These are phyloP conservation scores for Spondyliosoma cantharus DNA, from an alignment of 2,797 vertebrate species.

Conservation along the genomic window DNA sequence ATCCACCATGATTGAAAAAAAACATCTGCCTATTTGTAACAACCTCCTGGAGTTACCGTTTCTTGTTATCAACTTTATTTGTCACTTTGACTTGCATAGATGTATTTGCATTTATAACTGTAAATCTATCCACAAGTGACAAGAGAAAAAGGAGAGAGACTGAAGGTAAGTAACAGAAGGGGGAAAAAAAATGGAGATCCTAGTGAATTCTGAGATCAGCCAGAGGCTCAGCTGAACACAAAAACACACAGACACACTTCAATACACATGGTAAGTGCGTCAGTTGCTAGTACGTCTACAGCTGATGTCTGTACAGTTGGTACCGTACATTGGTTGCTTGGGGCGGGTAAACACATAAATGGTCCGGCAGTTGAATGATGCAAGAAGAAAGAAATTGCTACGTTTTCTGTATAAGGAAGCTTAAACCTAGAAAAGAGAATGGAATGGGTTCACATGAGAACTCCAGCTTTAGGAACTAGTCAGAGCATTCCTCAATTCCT, in stretches of 20 bases:
- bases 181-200: background rate
- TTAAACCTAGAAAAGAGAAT: background rate
- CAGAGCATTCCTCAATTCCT: background rate
- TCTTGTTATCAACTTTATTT: background rate
- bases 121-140: background rate
- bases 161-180: background rate
- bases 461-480: background rate
- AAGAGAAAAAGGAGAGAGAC: background rate
- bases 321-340: constrained; percentile 1
- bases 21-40: too few relatives aligned
- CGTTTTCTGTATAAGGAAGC: too few relatives aligned
- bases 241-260: background rate
- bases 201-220: background rate
- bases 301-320: background rate
- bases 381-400: background rate
- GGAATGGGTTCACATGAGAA: background rate
- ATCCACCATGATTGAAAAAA: too few relatives aligned
- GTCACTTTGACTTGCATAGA: background rate
- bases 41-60: background rate
- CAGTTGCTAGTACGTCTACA: background rate
- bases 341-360: background rate
- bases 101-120: too few relatives aligned
- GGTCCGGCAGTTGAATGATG: background rate
- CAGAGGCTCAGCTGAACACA: background rate
- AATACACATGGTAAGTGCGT: background rate